phyloP scores from a whole-genome alignment of 2,797 vertebrate genomes.

The Spinus pinus region DNA sequence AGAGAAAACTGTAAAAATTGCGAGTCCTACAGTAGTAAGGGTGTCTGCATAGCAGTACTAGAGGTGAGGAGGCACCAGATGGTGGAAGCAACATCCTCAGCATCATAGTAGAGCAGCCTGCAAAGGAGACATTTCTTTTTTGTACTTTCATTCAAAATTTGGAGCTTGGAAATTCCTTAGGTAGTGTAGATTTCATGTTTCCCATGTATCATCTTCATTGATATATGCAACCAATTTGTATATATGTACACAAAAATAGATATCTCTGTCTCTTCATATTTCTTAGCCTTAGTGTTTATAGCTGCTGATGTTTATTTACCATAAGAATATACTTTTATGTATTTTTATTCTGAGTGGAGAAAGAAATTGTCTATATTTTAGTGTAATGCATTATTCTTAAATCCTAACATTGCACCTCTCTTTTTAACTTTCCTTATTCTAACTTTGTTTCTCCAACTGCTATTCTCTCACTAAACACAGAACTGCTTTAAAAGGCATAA shows the following conservation, averaged over 20 bases:
- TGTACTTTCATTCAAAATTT: neutral
- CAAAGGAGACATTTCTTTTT: neutral
- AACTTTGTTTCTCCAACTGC: neutral
- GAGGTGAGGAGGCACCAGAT: neutral
- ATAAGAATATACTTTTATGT: neutral
- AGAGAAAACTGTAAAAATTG: neutral
- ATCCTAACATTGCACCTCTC: neutral
- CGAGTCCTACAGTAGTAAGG: neutral
- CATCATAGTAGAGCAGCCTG: neutral
- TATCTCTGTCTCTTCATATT: neutral
- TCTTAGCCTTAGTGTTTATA: neutral
- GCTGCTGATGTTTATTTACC: neutral
- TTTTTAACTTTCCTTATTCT: neutral
- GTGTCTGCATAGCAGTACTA: neutral
- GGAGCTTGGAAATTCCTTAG: neutral
- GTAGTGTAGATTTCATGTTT: neutral
- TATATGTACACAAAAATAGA: neutral
- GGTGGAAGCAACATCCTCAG: neutral
- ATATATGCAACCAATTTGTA: neutral
- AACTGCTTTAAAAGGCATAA: neutral
- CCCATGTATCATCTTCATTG: neutral
- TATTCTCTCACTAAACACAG: neutral
- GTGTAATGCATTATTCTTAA: neutral
- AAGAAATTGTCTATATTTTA: neutral
- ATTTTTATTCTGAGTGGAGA: neutral